These are phyloP conservation scores for Neoseiulus cucumeris DNA, from an alignment of 1,140 invertebrate genomes.

Conservation along the genomic window DNA sequence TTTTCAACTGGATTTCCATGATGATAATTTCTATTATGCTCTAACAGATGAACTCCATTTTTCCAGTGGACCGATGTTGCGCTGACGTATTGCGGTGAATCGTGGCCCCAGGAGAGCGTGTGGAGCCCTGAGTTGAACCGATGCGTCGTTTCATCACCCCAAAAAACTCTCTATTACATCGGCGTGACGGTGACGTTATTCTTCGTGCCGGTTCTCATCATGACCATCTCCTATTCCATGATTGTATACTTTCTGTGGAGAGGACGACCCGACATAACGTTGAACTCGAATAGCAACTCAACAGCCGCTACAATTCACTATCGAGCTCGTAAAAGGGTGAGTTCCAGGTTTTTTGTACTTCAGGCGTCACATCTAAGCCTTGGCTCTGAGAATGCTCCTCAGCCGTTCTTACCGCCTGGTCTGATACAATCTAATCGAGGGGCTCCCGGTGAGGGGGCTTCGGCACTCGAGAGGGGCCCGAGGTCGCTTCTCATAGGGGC, in stretches of 20 bases:
- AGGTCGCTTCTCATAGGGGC: too few relatives aligned
- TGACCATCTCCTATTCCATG: constrained; percentile 30
- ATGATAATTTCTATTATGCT: too few relatives aligned
- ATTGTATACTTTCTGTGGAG: constrained; percentile 29
- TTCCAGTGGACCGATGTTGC: constrained; percentile 1
- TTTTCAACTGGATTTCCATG: too few relatives aligned
- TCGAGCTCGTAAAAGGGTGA: constrained; percentile 22
- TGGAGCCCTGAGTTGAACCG: constrained; percentile 16
- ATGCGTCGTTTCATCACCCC: constrained; percentile 19
- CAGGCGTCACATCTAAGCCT: not conserved
- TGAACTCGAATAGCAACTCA: not conserved
- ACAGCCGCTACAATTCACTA: constrained; percentile 16
- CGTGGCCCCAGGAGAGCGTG: constrained; percentile 18
- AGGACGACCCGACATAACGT: not conserved
- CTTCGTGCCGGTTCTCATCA: constrained; percentile 32
- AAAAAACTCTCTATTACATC: constrained; percentile 28
- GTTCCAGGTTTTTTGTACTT: not conserved
- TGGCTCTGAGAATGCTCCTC: not conserved
- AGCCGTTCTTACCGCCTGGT: too few relatives aligned
- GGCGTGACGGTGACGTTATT: constrained; percentile 30
- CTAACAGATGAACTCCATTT: not conserved
- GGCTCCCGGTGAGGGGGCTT: too few relatives aligned
- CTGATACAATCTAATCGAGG: too few relatives aligned
- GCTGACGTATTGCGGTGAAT: not conserved
- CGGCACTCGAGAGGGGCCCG: too few relatives aligned